Percentiles rank a stretch among this genome's conserved stretches.
phyloP scores from a whole-genome alignment of 2,888 invertebrate species.

The Chrysina gloriosa region DNA sequence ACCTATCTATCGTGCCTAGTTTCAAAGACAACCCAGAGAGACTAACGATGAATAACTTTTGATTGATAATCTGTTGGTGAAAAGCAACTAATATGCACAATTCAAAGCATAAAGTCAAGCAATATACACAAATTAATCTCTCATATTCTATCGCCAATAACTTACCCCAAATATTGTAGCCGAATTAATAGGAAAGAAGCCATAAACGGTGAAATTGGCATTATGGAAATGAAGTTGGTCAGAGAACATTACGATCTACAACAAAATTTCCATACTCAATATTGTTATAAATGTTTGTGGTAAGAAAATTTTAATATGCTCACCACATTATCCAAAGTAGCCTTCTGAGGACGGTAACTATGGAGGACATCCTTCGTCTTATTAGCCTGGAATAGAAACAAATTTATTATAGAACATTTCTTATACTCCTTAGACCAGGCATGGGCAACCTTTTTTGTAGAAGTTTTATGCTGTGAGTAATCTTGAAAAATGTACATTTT shows the following conservation, averaged over 20 bases:
- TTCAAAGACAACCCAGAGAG: too few relatives aligned
- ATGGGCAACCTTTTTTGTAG: too few relatives aligned
- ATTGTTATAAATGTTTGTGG: not conserved
- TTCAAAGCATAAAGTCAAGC: not conserved
- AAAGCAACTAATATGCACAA: not conserved
- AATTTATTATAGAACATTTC: not conserved
- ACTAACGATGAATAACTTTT: not conserved
- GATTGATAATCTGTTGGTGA: not conserved
- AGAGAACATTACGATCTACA: constrained; percentile 33
- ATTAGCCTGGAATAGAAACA: constrained; percentile 7
- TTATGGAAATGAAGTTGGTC: constrained; percentile 29
- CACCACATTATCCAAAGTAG: constrained; percentile 18
- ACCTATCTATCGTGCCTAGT: too few relatives aligned
- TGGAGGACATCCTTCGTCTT: constrained; percentile 25
- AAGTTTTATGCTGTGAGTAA: too few relatives aligned
- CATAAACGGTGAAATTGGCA: constrained; percentile 24
- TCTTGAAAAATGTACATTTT: too few relatives aligned
- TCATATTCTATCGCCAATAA: not conserved
- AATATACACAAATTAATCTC: not conserved
- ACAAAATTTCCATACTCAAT: too few relatives aligned
- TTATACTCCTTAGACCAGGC: not conserved
- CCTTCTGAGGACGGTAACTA: constrained; percentile 7
- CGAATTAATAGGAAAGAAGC: constrained; percentile 21
- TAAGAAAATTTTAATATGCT: not conserved
- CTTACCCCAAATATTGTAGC: constrained; percentile 27